Conservation (phyloP, 2,113 vertebrate species). For the Thalassarche chlororhynchos region DNA sequence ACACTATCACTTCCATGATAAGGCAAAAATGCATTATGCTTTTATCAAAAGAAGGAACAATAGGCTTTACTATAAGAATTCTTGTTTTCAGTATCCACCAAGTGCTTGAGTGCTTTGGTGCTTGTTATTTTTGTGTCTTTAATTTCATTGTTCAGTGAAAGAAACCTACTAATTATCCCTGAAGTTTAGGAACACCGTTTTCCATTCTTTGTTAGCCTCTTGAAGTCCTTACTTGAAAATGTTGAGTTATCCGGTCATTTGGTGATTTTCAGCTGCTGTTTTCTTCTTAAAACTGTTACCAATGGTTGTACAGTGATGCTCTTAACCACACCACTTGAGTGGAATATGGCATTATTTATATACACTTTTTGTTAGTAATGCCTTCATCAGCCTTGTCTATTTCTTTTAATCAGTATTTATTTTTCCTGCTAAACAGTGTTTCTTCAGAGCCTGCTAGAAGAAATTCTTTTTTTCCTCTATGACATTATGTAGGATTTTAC, state of each 20-base stretch:
- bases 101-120: background rate
- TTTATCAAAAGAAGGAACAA: background rate
- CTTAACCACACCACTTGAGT: background rate
- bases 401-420: background rate
- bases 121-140: background rate
- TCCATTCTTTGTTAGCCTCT: background rate
- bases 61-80: background rate
- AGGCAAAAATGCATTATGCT: background rate
- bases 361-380: background rate
- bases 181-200: background rate
- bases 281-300: background rate
- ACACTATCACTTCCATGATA: conserved; percentile 1
- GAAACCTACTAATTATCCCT: background rate
- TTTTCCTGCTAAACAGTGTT: background rate
- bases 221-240: background rate
- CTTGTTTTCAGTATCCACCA: background rate
- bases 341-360: background rate
- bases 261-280: background rate
- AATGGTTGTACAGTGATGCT: background rate
- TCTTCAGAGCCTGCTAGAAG: background rate
- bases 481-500: background rate
- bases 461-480: background rate
- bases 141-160: background rate
- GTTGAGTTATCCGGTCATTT: background rate
- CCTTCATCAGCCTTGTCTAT: background rate